A percentile compares a stretch with the other conserved stretches of the same genome.
These are phyloP conservation scores for Oedothorax gibbosus DNA, from an alignment of 1,140 invertebrate species.

Conservation along the genomic window DNA sequence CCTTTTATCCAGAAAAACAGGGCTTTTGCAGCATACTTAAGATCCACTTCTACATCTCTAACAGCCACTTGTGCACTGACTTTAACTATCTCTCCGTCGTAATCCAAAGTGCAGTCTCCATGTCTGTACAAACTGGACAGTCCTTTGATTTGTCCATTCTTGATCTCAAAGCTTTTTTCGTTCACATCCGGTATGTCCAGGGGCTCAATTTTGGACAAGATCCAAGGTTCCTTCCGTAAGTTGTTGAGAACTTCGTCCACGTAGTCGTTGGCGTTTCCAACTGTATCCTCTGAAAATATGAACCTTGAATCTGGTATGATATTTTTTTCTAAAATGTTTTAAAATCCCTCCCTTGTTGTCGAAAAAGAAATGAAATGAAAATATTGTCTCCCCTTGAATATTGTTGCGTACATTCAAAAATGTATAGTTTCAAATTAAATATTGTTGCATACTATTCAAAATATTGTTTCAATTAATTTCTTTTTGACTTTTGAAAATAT, in stretches of 20 bases:
- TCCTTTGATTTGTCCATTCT: slow-evolving; percentile 31
- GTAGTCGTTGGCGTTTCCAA: slow-evolving; percentile 57
- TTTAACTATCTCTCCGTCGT: slow-evolving; percentile 26
- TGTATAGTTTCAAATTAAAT: no score
- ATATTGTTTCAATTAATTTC: no score
- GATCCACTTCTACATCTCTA: slow-evolving; percentile 25
- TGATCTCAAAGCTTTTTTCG: slow-evolving; percentile 44
- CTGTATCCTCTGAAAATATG: slow-evolving; percentile 24
- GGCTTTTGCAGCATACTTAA: slow-evolving; percentile 51
- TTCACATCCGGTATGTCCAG: slow-evolving; percentile 48
- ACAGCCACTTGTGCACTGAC: slow-evolving; percentile 46
- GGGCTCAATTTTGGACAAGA: slow-evolving; percentile 48
- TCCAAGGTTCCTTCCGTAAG: slow-evolving; percentile 39
- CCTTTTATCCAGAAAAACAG: slow-evolving; percentile 59
- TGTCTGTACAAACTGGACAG: slow-evolving; percentile 47
- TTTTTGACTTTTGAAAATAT: no score
- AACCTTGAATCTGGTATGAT: neutral
- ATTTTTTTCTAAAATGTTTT: neutral
- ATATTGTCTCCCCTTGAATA: no score
- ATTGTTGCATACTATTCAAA: no score
- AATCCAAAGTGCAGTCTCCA: slow-evolving; percentile 52
- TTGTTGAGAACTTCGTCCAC: slow-evolving; percentile 52
- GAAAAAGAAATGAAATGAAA: no score
- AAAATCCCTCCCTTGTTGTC: no score
- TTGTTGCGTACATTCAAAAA: no score